Percentiles rank a stretch among this genome's conserved stretches.
These are phyloP conservation scores for Carcharodon carcharias DNA, from an alignment of 2,797 vertebrate species.

Conservation along the genomic window DNA sequence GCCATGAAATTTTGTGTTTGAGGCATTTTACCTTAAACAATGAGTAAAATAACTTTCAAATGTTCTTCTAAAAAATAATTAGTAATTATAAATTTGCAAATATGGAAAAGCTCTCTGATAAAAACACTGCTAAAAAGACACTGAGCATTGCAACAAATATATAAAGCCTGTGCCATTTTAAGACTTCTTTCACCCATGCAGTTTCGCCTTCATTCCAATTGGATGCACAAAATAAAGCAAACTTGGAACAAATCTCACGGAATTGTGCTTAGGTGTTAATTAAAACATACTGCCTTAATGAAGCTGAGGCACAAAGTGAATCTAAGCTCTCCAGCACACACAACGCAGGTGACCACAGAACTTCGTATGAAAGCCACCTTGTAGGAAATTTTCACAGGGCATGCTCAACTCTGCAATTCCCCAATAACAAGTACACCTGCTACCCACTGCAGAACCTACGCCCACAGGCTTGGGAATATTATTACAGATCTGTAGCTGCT, in stretches of 20 bases:
- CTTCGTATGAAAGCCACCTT: background rate
- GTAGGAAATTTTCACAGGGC: background rate
- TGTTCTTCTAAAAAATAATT: background rate
- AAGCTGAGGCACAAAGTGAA: background rate
- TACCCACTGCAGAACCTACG: background rate
- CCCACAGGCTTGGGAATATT: background rate
- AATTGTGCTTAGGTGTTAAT: background rate
- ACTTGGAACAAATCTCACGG: background rate
- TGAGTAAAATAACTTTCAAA: background rate
- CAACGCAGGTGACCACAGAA: background rate
- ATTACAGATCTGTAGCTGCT: background rate
- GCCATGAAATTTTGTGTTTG: background rate
- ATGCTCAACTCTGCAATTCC: background rate
- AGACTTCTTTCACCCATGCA: background rate
- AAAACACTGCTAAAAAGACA: background rate
- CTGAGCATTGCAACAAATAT: background rate
- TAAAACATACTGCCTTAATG: background rate
- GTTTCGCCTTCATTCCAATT: background rate
- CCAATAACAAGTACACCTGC: background rate
- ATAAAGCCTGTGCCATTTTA: background rate
- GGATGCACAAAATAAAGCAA: background rate
- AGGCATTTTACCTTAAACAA: background rate
- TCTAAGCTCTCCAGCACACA: background rate
- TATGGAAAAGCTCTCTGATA: background rate
- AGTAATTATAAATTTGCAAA: background rate